Evolutionary conservation across 2,113 vertebrate genomes (phyloP).

Genomic region (Gymnarchus niloticus): DNA sequence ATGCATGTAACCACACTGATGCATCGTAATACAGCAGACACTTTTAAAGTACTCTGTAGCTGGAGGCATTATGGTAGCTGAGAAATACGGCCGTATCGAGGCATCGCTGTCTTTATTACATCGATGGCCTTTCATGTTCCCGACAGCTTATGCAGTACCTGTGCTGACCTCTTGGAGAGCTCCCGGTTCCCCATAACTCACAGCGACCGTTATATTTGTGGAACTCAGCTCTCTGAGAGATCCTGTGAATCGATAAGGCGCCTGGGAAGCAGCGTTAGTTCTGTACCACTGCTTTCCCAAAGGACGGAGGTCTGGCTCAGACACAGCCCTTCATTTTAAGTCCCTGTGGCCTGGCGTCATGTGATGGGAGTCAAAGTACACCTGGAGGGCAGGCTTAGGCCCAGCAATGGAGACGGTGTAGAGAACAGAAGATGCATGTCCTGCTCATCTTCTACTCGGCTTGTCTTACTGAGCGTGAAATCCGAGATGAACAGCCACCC

Average conservation of each 20-base stretch:
- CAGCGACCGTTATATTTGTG: not conserved
- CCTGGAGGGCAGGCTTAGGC: not conserved
- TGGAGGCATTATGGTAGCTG: not conserved
- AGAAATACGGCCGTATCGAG: not conserved
- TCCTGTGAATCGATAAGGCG: not conserved
- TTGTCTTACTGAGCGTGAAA: not conserved
- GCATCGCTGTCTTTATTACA: not conserved
- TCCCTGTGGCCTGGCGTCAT: not conserved
- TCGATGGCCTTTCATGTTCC: not conserved
- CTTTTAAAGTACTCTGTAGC: not conserved
- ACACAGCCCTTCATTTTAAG: not conserved
- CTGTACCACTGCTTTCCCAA: not conserved
- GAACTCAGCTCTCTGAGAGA: not conserved
- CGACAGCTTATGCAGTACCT: not conserved
- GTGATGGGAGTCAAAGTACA: not conserved
- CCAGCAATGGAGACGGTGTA: not conserved
- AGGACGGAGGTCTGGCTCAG: not conserved
- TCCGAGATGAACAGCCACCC: not conserved
- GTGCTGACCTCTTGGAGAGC: not conserved
- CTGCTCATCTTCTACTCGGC: not conserved
- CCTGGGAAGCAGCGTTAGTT: not conserved
- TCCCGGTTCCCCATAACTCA: not conserved
- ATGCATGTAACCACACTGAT: not conserved
- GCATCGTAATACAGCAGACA: not conserved
- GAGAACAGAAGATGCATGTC: not conserved